Percentiles rank a stretch among this genome's conserved stretches.
These are phyloP conservation scores for Dicrostonyx torquatus DNA, from an alignment of 2,797 vertebrate genomes.

Conservation along the genomic window DNA sequence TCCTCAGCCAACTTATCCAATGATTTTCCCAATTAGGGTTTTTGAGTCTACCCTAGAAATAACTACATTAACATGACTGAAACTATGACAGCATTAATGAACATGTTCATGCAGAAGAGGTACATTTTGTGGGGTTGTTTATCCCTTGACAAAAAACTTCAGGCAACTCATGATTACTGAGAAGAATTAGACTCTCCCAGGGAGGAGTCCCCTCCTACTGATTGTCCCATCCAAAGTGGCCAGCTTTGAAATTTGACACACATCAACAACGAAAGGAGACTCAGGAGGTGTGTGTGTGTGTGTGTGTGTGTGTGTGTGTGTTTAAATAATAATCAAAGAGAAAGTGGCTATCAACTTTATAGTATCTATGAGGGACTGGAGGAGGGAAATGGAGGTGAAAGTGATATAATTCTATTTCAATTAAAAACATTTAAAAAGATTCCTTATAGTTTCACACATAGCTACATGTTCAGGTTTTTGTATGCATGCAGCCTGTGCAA, in stretches of 20 bases:
- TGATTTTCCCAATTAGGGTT: conserved; percentile 50
- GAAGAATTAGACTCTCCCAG: background rate
- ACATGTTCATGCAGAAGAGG: background rate
- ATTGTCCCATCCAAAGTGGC: background rate
- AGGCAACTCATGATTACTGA: background rate
- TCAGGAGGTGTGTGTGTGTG: background rate
- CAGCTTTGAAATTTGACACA: background rate
- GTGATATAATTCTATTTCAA: background rate
- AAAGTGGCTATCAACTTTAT: background rate
- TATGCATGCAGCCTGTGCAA: conserved; percentile 50
- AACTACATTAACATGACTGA: no score
- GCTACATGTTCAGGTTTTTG: conserved; percentile 66
- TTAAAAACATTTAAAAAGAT: conserved; percentile 23
- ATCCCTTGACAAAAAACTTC: background rate
- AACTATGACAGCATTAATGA: no score
- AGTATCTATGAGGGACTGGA: background rate
- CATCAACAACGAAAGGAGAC: no score
- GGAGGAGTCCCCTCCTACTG: background rate
- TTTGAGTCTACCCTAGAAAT: background rate
- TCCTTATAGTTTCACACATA: conserved; percentile 68
- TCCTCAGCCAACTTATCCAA: background rate
- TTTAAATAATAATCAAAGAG: background rate
- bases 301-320: background rate
- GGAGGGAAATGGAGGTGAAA: background rate
- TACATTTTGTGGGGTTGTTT: background rate